phyloP scores from a whole-genome alignment of 2,888 invertebrate species.

The Toxonevra muliebris region DNA sequence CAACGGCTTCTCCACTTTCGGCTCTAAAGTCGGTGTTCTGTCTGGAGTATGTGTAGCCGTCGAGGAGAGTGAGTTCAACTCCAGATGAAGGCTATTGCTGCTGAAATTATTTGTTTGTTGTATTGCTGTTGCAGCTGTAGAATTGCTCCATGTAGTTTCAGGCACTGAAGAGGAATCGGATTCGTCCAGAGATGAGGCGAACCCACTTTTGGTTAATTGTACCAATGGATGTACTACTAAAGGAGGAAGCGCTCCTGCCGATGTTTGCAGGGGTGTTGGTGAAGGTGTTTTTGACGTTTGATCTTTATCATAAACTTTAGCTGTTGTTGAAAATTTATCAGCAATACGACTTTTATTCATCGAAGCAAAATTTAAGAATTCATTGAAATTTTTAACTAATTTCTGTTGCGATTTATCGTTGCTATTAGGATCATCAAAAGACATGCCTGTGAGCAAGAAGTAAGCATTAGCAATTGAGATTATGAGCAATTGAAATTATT shows the following conservation, averaged over 20 bases:
- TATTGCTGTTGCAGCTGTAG: conserved; percentile 59
- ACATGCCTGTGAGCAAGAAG: conserved; percentile 38
- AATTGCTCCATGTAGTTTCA: conserved; percentile 60
- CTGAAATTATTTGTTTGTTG: conserved; percentile 56
- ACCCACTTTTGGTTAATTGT: conserved; percentile 65
- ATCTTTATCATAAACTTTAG: conserved; percentile 29
- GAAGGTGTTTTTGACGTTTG: conserved; percentile 40
- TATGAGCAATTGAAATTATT: too few species aligned
- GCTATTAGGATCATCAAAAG: conserved; percentile 46
- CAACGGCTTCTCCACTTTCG: conserved; percentile 21
- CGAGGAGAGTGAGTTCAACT: conserved; percentile 48
- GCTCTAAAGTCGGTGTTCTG: conserved; percentile 37
- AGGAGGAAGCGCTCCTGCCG: conserved; percentile 34
- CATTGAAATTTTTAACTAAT: conserved; percentile 82
- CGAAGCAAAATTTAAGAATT: conserved; percentile 81
- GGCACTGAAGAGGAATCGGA: conserved; percentile 66
- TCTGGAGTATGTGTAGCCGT: conserved; percentile 42
- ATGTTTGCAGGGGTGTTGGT: conserved; percentile 33
- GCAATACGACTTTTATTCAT: conserved; percentile 71
- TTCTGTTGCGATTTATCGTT: conserved; percentile 61
- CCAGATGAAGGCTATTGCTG: conserved; percentile 55
- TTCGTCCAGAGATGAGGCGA: conserved; percentile 61
- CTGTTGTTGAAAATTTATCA: conserved; percentile 48
- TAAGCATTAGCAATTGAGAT: neutral
- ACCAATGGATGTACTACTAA: conserved; percentile 60